A percentile compares a stretch with the other conserved stretches of the same genome.
phyloP scores from a whole-genome alignment of 2,797 vertebrate genomes.

The Adrianichthys oophorus region DNA sequence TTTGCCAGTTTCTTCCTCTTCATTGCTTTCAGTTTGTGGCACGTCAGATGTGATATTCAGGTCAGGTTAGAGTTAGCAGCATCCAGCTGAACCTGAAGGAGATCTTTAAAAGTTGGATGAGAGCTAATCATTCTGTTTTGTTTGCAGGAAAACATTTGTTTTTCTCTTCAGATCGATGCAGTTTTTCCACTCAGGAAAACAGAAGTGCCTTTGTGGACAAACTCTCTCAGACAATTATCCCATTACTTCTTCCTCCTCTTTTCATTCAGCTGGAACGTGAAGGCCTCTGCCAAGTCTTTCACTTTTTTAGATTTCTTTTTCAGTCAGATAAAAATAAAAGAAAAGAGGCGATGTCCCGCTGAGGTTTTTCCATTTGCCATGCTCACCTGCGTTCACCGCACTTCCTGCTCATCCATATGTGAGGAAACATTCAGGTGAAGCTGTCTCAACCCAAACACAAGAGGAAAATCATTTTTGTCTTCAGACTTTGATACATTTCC shows the following conservation, averaged over 20 bases:
- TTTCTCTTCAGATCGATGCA: constrained; percentile 21
- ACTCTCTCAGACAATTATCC: constrained; percentile 18
- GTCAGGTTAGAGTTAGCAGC: too few species aligned
- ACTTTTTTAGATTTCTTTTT: constrained; percentile 35
- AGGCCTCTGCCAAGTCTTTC: constrained; percentile 20
- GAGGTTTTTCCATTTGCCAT: constrained; percentile 47
- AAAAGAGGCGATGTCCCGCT: constrained; percentile 25
- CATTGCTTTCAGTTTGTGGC: constrained; percentile 1
- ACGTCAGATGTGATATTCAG: rapidly evolving
- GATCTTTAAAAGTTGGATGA: neutral
- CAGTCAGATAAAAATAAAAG: constrained; percentile 45
- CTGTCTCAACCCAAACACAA: constrained; percentile 10
- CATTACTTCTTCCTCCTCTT: constrained; percentile 33
- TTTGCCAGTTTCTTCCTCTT: constrained; percentile 18
- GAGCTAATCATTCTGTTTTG: constrained; percentile 25
- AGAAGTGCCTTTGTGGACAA: constrained; percentile 17
- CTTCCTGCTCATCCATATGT: constrained; percentile 38
- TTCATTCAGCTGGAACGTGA: constrained; percentile 20
- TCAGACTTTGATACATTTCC: too few species aligned
- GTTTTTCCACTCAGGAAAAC: constrained; percentile 12
- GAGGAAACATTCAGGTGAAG: constrained; percentile 38
- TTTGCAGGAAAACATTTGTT: constrained; percentile 25
- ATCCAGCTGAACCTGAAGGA: neutral
- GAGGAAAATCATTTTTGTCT: neutral
- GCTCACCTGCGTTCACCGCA: constrained; percentile 32